Evolutionary conservation across 2,888 invertebrate species (phyloP).

Genomic region (Monopis laevigella): DNA sequence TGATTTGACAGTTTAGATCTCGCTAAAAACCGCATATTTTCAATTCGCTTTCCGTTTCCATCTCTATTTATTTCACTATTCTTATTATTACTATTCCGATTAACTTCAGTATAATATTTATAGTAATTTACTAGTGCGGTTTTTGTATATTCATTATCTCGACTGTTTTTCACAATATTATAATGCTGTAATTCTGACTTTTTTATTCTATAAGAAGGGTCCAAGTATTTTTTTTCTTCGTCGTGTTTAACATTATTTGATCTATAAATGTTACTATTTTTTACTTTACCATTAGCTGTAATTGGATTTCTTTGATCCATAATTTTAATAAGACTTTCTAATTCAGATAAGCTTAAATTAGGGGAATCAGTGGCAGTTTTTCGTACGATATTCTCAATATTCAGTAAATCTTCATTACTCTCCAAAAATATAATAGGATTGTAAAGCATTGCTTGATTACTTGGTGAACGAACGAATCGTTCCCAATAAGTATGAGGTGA

Average conservation of each 20-base stretch:
- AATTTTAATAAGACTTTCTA: constrained; percentile 42
- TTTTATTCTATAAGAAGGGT: background rate
- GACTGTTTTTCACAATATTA: no score
- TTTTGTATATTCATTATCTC: no score
- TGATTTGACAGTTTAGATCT: no score
- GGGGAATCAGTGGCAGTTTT: constrained; percentile 30
- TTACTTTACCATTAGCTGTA: no score
- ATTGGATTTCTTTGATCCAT: constrained; percentile 10
- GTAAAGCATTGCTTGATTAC: background rate
- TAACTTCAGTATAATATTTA: no score
- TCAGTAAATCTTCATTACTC: constrained; percentile 38
- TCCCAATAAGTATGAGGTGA: constrained; percentile 47
- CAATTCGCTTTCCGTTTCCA: no score
- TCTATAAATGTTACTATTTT: background rate
- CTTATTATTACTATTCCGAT: no score
- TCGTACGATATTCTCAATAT: constrained; percentile 46
- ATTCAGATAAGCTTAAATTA: constrained; percentile 35
- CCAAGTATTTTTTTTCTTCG: background rate
- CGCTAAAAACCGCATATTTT: no score
- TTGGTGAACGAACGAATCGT: constrained; percentile 44
- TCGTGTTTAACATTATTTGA: background rate
- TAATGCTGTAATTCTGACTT: background rate
- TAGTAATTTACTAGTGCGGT: no score
- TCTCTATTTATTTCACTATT: no score
- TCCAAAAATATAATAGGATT: constrained; percentile 20